Base-by-base conservation (phyloP, 2,797 vertebrate genomes). In the Danio albolineatus region DNA sequence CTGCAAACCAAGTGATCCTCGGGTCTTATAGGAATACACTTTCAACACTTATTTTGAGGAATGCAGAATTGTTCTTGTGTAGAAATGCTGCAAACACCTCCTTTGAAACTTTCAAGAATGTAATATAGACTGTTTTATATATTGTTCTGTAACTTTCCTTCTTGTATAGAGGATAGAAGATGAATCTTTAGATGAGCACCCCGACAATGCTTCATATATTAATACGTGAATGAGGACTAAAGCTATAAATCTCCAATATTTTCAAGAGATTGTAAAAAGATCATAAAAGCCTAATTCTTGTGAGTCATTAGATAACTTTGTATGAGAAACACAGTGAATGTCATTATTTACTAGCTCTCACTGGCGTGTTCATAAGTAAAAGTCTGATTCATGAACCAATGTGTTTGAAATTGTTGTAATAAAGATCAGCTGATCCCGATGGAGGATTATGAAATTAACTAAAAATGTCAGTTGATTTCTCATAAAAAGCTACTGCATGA, bases 231-330 rank as follows among this genome's bases (percentile, higher is more conserved):
- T 41, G n/a, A 39, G n/a, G 36, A 39, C 16, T 19, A 6, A 4
- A 10, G 13, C 16, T 39, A 61, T n/a, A 41, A 12, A 70, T 53
- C 16, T 54, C 10, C 10, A 53, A 19, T 13, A 9, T 53, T 39
- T 53, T 16, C 39, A 41, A 53, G 49, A 53, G 16, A 53, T 36
- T 16, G 5, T 19, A 39, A 70, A 53, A 53, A 9, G 12, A 39
- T 19, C 36, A 70, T 53, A 70, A 70, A 70, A 19, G 7, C 13
- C n/a, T n/a, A n/a, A n/a, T n/a, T n/a, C n/a, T n/a, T n/a, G 49
- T 41, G 14, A 39, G 36, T 70, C 49, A 70, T 12, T 14, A 8
- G 49, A 53, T 53, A 53, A 10, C 10, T 41, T 54, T 71, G 17
- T 41, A 10, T 41, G 7, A 41, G n/a, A 19, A 70, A 36, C 12